Evolutionary conservation across 2,797 vertebrate species (phyloP).

Genomic region (Odontamblyopus rebecca): DNA sequence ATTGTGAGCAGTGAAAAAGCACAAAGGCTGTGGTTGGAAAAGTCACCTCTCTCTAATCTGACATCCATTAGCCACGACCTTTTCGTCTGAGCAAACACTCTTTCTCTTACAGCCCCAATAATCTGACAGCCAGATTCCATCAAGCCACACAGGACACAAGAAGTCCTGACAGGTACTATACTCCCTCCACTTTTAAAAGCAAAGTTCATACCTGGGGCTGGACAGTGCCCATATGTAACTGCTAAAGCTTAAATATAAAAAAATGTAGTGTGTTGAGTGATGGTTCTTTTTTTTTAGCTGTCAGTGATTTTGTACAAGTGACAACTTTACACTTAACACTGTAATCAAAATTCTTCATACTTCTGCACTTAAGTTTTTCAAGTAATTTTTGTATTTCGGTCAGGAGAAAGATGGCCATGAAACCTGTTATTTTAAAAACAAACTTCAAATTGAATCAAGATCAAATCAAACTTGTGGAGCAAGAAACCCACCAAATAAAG

Average conservation of each 20-base stretch:
- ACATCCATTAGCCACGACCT: slow-evolving; percentile 68
- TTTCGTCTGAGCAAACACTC: slow-evolving; percentile 49
- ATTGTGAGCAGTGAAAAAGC: slow-evolving; percentile 28
- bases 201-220: background rate
- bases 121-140: slow-evolving; percentile 54
- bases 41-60: slow-evolving; percentile 47
- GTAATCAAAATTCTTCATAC: background rate
- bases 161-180: background rate
- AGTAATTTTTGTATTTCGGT: no score
- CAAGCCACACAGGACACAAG: slow-evolving; percentile 25
- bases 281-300: background rate
- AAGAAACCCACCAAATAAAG: no score
- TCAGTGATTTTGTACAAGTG: background rate
- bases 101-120: slow-evolving; percentile 50
- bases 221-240: background rate
- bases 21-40: slow-evolving; percentile 26
- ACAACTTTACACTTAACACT: background rate
- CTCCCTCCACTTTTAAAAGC: background rate
- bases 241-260: background rate
- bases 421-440: no score
- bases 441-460: no score
- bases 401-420: no score
- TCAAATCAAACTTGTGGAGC: no score
- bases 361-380: background rate
- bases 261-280: background rate